Conservation (phyloP, 2,797 vertebrate genomes). For the Takifugu ocellatus region DNA sequence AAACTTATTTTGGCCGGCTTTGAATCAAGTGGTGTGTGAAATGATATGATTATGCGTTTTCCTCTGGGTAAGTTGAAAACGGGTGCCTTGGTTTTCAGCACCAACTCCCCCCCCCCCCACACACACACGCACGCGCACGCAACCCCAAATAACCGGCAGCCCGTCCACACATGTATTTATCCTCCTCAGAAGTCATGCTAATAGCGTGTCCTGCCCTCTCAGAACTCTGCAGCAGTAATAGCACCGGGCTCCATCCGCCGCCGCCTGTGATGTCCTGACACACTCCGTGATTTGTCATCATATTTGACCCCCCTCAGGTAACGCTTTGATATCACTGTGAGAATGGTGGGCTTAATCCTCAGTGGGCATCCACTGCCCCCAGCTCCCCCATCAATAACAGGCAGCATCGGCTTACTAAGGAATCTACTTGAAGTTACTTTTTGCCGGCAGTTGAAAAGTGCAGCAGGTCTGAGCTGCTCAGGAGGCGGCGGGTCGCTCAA, state of each 20-base stretch:
- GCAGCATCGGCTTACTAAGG: slow-evolving; percentile 2
- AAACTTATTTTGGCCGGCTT: slow-evolving; percentile 75
- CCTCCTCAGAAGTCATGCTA: slow-evolving; percentile 67
- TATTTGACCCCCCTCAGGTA: slow-evolving; percentile 67
- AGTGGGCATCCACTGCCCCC: slow-evolving; percentile 49
- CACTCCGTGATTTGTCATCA: slow-evolving; percentile 72
- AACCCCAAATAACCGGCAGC: slow-evolving; percentile 59
- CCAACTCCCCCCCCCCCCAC: neutral
- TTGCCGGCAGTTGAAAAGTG: too few species aligned
- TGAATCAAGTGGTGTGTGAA: slow-evolving; percentile 76
- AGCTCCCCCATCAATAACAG: slow-evolving; percentile 48
- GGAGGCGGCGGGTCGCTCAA: too few species aligned
- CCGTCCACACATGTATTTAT: slow-evolving; percentile 62
- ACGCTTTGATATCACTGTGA: slow-evolving; percentile 67
- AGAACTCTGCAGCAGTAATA: slow-evolving; percentile 42
- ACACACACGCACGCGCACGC: slow-evolving; percentile 18
- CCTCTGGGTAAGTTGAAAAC: slow-evolving; percentile 70
- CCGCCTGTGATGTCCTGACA: slow-evolving; percentile 71
- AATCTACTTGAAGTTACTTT: neutral
- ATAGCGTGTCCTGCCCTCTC: slow-evolving; percentile 62
- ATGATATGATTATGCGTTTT: slow-evolving; percentile 77
- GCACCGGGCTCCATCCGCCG: slow-evolving; percentile 42
- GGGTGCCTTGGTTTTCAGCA: slow-evolving; percentile 21
- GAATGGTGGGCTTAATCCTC: slow-evolving; percentile 52
- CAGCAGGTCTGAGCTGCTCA: too few species aligned